Evolutionary conservation across 2,113 vertebrate genomes (phyloP).

Genomic region (Scomber japonicus): DNA sequence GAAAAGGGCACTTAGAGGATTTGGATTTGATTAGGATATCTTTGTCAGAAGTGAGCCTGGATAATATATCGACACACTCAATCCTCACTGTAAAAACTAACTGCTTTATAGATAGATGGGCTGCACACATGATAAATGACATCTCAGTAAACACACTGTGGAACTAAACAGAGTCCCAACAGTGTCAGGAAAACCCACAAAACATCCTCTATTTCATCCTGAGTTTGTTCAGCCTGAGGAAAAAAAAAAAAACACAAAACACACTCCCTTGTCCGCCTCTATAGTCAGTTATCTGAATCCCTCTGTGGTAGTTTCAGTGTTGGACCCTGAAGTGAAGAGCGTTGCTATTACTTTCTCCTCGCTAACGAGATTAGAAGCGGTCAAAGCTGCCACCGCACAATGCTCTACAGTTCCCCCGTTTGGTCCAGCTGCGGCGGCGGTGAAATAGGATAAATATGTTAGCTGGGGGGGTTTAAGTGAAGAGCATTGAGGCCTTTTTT

Average conservation of each 20-base stretch:
- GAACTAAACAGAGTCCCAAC: conserved; percentile 4
- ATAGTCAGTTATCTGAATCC: conserved; percentile 5
- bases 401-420: conserved; percentile 38
- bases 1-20: neutral
- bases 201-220: neutral
- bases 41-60: neutral
- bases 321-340: conserved; percentile 29
- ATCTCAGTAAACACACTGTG: neutral
- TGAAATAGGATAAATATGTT: conserved; percentile 61
- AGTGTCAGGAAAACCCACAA: conserved; percentile 5
- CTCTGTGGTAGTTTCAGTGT: conserved; percentile 13
- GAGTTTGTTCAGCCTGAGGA: conserved; percentile 29
- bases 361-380: conserved; percentile 59
- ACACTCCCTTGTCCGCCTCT: conserved; percentile 22
- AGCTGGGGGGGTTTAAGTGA: conserved; percentile 25
- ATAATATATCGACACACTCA: neutral
- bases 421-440: conserved; percentile 27
- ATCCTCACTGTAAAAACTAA: neutral
- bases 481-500: conserved; percentile 8
- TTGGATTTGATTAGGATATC: neutral
- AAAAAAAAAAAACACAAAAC: neutral
- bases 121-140: neutral
- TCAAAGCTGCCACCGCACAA: conserved; percentile 41
- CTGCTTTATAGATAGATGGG: neutral
- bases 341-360: conserved; percentile 27